Percentiles rank a stretch among this genome's conserved stretches.
phyloP scores from a whole-genome alignment of 1,140 invertebrate genomes.

The Atta cephalotes region DNA sequence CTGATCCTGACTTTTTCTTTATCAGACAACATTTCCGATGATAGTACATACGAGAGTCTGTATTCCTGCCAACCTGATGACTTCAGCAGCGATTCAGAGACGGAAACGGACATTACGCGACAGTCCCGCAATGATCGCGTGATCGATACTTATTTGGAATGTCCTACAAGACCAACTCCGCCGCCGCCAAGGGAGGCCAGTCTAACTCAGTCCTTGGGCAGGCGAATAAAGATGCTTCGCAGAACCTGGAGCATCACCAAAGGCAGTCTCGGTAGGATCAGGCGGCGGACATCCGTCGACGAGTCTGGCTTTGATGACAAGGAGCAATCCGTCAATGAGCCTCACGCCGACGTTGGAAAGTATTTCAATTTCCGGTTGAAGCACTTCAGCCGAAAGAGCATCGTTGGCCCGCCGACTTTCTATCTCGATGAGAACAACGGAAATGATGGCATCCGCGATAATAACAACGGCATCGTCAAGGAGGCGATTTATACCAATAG shows the following conservation, averaged over 20 bases:
- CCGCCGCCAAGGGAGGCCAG: conserved; percentile 81
- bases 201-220: conserved; percentile 80
- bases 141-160: conserved; percentile 61
- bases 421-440: conserved; percentile 76
- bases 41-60: conserved; percentile 83
- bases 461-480: conserved; percentile 64
- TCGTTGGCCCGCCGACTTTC: conserved; percentile 78
- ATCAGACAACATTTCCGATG: conserved; percentile 82
- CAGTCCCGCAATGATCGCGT: not conserved
- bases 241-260: conserved; percentile 85
- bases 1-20: conserved; percentile 10
- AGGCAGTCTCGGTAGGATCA: conserved; percentile 81
- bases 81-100: conserved; percentile 78
- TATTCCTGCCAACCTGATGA: conserved; percentile 77
- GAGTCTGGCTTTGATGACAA: conserved; percentile 65
- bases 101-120: conserved; percentile 59
- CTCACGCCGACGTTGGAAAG: conserved; percentile 66
- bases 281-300: conserved; percentile 75
- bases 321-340: conserved; percentile 67
- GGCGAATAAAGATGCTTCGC: conserved; percentile 81
- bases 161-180: conserved; percentile 81
- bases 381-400: conserved; percentile 77
- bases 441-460: conserved; percentile 59
- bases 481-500: conserved; percentile 79
- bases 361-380: conserved; percentile 82